Conservation (phyloP, 2,797 vertebrate genomes). For the Heterohyrax brucei region DNA sequence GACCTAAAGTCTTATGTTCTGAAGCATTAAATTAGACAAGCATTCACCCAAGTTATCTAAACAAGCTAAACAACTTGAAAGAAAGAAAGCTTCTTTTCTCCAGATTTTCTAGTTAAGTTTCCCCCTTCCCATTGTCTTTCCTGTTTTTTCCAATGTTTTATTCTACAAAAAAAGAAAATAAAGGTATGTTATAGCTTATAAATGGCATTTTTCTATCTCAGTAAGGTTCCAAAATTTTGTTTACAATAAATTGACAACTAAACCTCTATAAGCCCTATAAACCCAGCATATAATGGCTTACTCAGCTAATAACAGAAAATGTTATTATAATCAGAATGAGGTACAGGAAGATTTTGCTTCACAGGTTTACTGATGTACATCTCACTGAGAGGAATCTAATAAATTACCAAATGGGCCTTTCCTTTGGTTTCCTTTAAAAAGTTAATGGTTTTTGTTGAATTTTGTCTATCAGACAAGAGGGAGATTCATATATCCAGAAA, state of each 20-base stretch:
- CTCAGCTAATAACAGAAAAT: constrained; percentile 37
- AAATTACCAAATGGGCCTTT: not conserved
- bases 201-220: not conserved
- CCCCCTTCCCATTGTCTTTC: not conserved
- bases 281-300: not conserved
- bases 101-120: constrained; percentile 38
- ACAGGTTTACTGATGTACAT: not conserved
- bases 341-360: not conserved
- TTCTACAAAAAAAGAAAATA: constrained; percentile 49
- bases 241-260: constrained; percentile 13
- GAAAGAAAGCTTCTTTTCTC: constrained; percentile 34
- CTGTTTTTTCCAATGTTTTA: constrained; percentile 60
- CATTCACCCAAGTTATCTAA: constrained; percentile 55
- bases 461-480: constrained; percentile 39
- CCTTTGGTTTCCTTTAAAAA: constrained; percentile 53
- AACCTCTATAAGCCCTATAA: not conserved
- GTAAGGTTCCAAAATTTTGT: constrained; percentile 9
- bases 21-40: constrained; percentile 18
- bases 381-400: constrained; percentile 1
- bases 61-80: constrained; percentile 64
- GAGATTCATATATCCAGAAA: not conserved
- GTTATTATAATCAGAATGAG: constrained; percentile 22
- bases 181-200: not conserved
- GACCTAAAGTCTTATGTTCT: not conserved
- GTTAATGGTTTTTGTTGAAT: not conserved